Evolutionary conservation across 2,113 vertebrate species (phyloP).

Genomic region (Platichthys stellatus): DNA sequence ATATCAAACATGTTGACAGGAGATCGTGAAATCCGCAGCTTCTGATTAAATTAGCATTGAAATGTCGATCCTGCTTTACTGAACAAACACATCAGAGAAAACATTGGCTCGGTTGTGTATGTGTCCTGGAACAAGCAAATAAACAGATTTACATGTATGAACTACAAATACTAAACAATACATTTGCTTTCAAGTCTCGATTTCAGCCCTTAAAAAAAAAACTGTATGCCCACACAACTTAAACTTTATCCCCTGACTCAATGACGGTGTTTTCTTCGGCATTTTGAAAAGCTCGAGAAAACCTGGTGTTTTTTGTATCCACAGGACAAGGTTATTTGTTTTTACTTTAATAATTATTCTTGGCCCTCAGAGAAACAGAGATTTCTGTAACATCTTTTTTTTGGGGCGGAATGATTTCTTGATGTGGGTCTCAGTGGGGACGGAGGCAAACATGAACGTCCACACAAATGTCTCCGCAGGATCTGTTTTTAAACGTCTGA

Average conservation of each 20-base stretch:
- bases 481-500: conserved; percentile 18
- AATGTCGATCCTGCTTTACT: background rate
- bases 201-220: background rate
- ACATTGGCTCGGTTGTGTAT: background rate
- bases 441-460: conserved; percentile 29
- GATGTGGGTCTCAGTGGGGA: conserved; percentile 25
- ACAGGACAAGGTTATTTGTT: conserved; percentile 25
- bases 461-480: conserved; percentile 17
- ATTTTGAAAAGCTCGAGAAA: conserved; percentile 34
- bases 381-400: conserved; percentile 25
- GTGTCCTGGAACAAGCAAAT: background rate
- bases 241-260: conserved; percentile 45
- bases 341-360: background rate
- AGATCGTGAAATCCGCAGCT: background rate
- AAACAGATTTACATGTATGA: conserved; percentile 28
- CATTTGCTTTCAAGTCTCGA: background rate
- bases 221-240: conserved; percentile 22
- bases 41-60: conserved; percentile 40
- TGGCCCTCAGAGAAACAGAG: conserved; percentile 20
- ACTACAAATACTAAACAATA: background rate
- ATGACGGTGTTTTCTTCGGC: conserved; percentile 50
- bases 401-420: conserved; percentile 12
- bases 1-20: background rate
- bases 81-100: background rate
- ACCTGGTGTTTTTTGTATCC: conserved; percentile 17